These are phyloP conservation scores for Cheiracanthium punctorium DNA, from an alignment of 2,888 invertebrate genomes.

Conservation along the genomic window DNA sequence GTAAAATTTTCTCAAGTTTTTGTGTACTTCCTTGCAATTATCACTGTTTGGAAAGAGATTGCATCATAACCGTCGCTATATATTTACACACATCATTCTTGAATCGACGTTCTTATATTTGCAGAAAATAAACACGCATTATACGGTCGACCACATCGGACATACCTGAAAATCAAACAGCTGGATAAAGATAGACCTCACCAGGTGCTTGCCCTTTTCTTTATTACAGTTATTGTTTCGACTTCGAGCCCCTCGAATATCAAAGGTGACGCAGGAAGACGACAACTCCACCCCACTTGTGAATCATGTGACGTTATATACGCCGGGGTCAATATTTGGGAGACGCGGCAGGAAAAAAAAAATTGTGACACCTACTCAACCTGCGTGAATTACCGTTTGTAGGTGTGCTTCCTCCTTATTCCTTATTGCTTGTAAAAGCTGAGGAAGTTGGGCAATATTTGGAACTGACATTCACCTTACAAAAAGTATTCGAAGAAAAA, in stretches of 20 bases:
- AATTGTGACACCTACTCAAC: not conserved
- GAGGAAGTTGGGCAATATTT: no score
- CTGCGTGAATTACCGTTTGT: slow-evolving; percentile 6
- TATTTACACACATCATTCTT: not conserved
- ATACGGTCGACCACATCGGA: not conserved
- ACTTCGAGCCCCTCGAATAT: not conserved
- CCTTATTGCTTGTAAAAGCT: not conserved
- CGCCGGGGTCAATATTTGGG: not conserved
- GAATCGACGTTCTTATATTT: not conserved
- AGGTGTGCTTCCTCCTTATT: not conserved
- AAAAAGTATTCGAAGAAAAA: no score
- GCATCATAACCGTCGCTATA: no score
- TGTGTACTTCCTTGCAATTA: no score
- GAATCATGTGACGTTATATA: not conserved
- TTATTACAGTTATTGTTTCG: no score
- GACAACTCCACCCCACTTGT: not conserved
- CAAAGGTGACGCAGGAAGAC: slow-evolving; percentile 8
- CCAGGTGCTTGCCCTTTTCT: not conserved
- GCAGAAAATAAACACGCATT: not conserved
- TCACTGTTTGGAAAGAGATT: no score
- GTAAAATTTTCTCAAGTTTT: no score
- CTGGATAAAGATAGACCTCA: not conserved
- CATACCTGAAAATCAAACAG: not conserved
- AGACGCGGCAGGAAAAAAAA: not conserved
- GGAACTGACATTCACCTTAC: no score